Conservation (phyloP, 2,113 vertebrate species). For the Genyomyrus donnyi region DNA sequence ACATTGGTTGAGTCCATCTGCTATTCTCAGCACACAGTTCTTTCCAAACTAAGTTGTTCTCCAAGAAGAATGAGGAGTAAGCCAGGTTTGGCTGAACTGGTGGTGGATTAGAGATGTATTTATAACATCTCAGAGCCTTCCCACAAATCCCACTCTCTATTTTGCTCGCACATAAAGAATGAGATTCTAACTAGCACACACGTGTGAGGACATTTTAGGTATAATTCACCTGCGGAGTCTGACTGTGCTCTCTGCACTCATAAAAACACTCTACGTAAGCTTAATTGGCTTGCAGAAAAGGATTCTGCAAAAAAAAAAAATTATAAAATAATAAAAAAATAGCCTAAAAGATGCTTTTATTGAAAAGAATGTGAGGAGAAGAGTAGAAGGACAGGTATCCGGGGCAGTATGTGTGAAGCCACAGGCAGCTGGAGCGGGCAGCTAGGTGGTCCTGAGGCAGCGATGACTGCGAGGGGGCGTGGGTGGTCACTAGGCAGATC, state of each 20-base stretch:
- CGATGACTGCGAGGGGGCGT: not conserved
- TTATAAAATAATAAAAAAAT: not conserved
- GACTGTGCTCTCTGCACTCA: not conserved
- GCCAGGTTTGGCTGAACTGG: not conserved
- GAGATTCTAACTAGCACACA: not conserved
- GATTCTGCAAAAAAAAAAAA: not conserved
- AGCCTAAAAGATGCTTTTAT: not conserved
- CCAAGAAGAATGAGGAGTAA: not conserved
- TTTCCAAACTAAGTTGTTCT: not conserved
- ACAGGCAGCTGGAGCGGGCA: not conserved
- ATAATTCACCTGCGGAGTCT: not conserved
- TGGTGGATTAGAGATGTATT: not conserved
- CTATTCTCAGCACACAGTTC: not conserved
- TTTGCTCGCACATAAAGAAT: not conserved
- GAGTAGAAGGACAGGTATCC: not conserved
- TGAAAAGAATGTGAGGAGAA: not conserved
- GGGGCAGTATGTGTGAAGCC: not conserved
- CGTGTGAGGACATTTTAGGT: not conserved
- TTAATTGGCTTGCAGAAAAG: not conserved
- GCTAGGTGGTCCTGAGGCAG: not conserved
- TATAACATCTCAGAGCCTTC: not conserved
- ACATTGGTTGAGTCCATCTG: not conserved
- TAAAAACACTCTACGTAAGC: not conserved
- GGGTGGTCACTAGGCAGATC: not conserved
- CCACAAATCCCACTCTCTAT: not conserved